Evolutionary conservation across 2,888 invertebrate species (phyloP), one percentile per base, ranked within the genome.

Genomic region (Apodemia hepburni): DNA sequence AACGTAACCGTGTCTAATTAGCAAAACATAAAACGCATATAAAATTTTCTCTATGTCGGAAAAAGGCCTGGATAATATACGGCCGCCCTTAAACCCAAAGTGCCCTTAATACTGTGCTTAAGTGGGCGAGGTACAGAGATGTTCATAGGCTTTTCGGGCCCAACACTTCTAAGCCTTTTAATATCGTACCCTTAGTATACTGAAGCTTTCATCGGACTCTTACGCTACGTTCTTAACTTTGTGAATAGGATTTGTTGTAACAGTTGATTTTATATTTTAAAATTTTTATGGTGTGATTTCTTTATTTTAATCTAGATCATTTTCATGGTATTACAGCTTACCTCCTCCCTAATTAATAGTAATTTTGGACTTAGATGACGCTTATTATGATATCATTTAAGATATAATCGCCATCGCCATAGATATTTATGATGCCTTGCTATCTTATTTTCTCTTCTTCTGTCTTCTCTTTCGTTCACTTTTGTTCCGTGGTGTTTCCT

Each of bases 101-200:
- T 89, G 82, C 90, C 85, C 89, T 90, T 89, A 90, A 90, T 89
- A 87, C 88, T 84, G 84, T 82, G 87, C 82, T 87, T 82, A 88
- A 90, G 91, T 83, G 88, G 80, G 87, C 87, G 84, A 81, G 86
- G 82, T 83, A 82, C 85, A 80, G 85, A 84, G 84, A 86, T 82
- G 82, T 85, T 85, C 85, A 82, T 84, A 83, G 80, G 83, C 88
- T 84, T 89, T 89, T 89, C 86, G 88, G 84, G 78, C 79, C 83
- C 80, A 86, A 88, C 90, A 88, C 90, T 89, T 80, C 78, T 84
- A 85, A 87, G 87, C 87, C 88, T 88, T 90, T 90, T 91, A 89
- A 90, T 90, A 88, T 88, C 82, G 83, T 84, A 75, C 87, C 84
- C 85, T 81, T 71, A 70, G 70, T 73, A 73, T 57, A 57, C 57